Base-by-base conservation (phyloP, 1,140 invertebrate species). In the Xylocopa sonorina region DNA sequence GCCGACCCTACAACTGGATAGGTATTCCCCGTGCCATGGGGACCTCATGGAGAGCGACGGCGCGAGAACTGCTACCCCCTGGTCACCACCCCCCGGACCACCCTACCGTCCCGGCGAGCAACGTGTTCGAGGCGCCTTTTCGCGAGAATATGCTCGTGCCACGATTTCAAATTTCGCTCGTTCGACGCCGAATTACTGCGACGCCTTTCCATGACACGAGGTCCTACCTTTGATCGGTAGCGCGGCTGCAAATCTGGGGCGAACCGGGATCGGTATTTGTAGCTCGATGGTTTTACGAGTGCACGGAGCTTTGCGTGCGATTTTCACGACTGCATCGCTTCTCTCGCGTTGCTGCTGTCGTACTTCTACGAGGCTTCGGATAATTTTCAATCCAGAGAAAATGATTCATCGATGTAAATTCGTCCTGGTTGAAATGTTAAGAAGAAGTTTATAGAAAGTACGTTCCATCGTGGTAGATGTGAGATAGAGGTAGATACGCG, bases 1-100 rank as follows among this genome's bases (percentile, higher is more conserved):
- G 81, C 87, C 88, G 85, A 88, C 86, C 74, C 81, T 85, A 88
- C 86, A 83, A 84, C 83, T 84, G 84, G 87, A 89, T 88, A 87
- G 89, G 63, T 89, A 80, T 87, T 84, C 67, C 77, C 32, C 51
- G 81, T 85, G 66, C 75, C 63, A 82, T 83, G 80, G 81, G 69
- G 82, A 85, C 82, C 83, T 83, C 71, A 78, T 80, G 82, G 75
- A 88, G 83, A 82, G 88, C 88, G 88, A 84, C 89, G 89, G 88
- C 89, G 88, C 89, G 87, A 86, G 66, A 80, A 48, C 82, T 43
- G 66, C 66, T 73, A 72, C 87, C 87, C 64, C 72, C 64, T 85
- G 78, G 78, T 50, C 79, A 68, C 73, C 79, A 69, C 79, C 67
- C 50, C 5, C 53, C 12, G 50, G 41, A 43, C 2, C 50, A 55